Evolutionary conservation across 2,113 vertebrate genomes (phyloP), one percentile per base, ranked within the genome.

Genomic region (Myrmophylax atrothorax): DNA sequence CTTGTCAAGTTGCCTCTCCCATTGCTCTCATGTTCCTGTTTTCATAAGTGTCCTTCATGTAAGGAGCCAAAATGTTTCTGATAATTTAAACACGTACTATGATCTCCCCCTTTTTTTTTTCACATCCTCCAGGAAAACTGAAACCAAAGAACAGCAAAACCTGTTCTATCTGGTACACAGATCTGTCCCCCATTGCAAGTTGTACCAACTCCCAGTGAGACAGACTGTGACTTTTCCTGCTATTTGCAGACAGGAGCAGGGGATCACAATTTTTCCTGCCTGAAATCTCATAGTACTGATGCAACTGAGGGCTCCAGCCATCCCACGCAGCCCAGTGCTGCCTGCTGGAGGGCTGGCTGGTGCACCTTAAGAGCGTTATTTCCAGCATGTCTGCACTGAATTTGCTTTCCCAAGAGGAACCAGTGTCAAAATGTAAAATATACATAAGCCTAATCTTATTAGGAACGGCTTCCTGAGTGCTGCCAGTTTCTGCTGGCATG

Each of bases 181-280:
- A 14, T 87, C 49, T n/a, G n/a, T 24, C 50, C 24, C 42, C 38
- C 33, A 3, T 3, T 26, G 52, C 44, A 29, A 64, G 16, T 8
- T 0, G 0, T 4, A 3, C 28, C 6, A 8, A 6, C 2, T 7
- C 26, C 15, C 13, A 37, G 13, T 0, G 2, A 26, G 28, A 46
- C 46, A 77, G 1, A 25, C 9, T 56, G 10, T 22, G n/a, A 38
- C 8, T 83, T 82, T 93, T 60, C 37, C 58, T 66, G 58, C 18
- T 76, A 10, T 52, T 75, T 77, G 23, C 24, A 60, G 58, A 22
- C 44, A 64, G 49, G 42, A 74, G 29, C 15, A 6, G 44, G 18
- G 12, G 26, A 69, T 5, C 10, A 64, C 37, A 22, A 5, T 19
- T 69, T 9, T 25, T 76, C 16, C 18, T 18, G 5, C 23, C 9